Evolutionary conservation across 2,888 invertebrate species (phyloP), one percentile per base, ranked within the genome.

Genomic region (Dione juno): DNA sequence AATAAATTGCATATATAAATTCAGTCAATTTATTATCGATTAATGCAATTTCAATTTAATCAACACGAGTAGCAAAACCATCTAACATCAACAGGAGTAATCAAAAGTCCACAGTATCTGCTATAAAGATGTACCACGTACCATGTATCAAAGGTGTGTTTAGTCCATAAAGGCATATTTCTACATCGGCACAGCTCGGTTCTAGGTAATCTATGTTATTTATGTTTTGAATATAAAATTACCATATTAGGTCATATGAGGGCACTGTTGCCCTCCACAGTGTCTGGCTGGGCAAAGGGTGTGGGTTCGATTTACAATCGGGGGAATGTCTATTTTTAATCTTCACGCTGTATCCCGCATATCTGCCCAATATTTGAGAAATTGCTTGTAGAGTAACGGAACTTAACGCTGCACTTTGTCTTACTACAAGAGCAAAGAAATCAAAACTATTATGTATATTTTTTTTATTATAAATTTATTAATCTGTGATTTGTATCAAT

Each of bases 101-200:
- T 1, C 45, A 10, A 61, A 61, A 61, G 21, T 45, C 19, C 58
- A 21, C 28, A 61, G 43, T 11, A 45, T 45, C n/a, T 45, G 28
- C 13, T 61, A 35, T 61, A 61, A 35, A 45, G 11, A 61, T 45
- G 35, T n/a, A n/a, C n/a, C n/a, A n/a, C 48, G 37, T 54, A 57
- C 5, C 37, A 11, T 53, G 37, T 64, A 67, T 67, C 66, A 66
- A 28, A 70, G 54, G 40, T 48, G 45, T 54, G 40, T 28, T 61
- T 45, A 61, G 45, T 45, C 28, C 45, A 9, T 61, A 45, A 61
- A 61, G 61, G 61, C 61, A 61, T 61, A 61, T 61, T 61, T 61
- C 61, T 28, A 8, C 61, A 61, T 61, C 61, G 28, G 28, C 43
- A 61, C 28, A n/a, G 43, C 61, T 45, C 14, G 45, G 11, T 28